Evolutionary conservation across 2,113 vertebrate genomes (phyloP).

Genomic region (Sinocyclocheilus anshuiensis): DNA sequence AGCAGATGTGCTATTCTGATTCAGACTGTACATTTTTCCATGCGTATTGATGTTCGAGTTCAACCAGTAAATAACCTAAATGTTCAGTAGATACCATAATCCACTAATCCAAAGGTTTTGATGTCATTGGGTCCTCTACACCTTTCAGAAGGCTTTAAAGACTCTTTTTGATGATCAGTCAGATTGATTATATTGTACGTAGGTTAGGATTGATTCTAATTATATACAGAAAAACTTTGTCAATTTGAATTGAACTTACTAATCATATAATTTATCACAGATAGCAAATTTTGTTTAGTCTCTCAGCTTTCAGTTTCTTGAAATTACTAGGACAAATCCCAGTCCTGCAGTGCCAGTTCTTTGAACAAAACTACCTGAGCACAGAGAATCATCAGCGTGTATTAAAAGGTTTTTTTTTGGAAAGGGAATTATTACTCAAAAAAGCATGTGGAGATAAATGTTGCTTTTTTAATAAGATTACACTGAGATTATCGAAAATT

Average conservation of each 20-base stretch:
- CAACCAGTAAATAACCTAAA: neutral
- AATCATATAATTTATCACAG: too few relatives aligned
- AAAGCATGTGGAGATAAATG: neutral
- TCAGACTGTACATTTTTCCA: neutral
- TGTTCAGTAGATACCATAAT: neutral
- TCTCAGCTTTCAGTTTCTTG: too few relatives aligned
- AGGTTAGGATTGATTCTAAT: neutral
- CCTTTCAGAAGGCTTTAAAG: neutral
- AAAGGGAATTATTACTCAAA: neutral
- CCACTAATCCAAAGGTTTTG: neutral
- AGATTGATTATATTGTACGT: too few relatives aligned
- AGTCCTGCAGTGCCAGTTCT: too few relatives aligned
- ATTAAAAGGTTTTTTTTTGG: neutral
- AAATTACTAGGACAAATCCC: too few relatives aligned
- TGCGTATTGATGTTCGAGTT: too few relatives aligned
- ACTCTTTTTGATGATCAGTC: too few relatives aligned
- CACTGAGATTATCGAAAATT: neutral
- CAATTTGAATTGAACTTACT: too few relatives aligned
- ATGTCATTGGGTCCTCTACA: neutral
- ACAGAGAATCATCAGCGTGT: neutral
- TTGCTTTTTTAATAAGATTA: constrained; percentile 14
- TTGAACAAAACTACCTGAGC: neutral
- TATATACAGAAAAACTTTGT: too few relatives aligned
- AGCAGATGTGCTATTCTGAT: neutral
- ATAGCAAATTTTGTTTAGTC: too few relatives aligned